phyloP scores from a whole-genome alignment of 1,140 invertebrate species.

The Ips nitidus region DNA sequence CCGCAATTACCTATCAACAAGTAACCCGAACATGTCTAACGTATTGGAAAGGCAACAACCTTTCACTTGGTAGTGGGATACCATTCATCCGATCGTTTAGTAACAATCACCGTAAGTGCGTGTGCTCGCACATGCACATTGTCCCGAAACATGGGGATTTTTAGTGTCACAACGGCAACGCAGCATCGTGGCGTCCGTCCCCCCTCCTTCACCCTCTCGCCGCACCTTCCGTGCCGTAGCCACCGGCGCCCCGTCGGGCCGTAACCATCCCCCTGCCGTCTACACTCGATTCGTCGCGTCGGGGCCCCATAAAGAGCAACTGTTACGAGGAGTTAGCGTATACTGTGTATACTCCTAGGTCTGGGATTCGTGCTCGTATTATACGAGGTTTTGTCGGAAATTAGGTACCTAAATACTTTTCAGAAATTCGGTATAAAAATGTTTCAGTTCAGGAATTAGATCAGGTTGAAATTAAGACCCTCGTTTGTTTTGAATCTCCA shows the following conservation, averaged over 20 bases:
- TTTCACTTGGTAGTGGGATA: too few species aligned
- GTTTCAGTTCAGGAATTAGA: too few species aligned
- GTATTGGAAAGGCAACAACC: too few species aligned
- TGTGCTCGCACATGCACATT: too few species aligned
- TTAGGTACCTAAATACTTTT: background rate
- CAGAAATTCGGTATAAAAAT: background rate
- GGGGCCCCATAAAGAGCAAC: constrained; percentile 38
- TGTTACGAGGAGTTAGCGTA: constrained; percentile 18
- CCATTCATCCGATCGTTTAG: too few species aligned
- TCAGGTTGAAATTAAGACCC: too few species aligned
- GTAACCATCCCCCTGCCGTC: constrained; percentile 44
- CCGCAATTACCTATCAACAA: too few species aligned
- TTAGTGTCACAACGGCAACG: background rate
- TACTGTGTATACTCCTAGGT: background rate
- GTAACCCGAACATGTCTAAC: too few species aligned
- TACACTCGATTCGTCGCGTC: constrained; percentile 47
- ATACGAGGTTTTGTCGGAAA: background rate
- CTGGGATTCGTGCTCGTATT: background rate
- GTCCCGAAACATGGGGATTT: too few species aligned
- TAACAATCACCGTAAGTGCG: too few species aligned
- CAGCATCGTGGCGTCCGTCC: constrained; percentile 26
- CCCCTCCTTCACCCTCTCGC: constrained; percentile 46
- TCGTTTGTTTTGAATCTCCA: too few species aligned
- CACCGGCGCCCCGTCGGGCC: constrained; percentile 41
- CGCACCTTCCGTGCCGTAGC: constrained; percentile 26